Conservation (phyloP, 92 coral and sea anemone species). For the Zoanthus solanderi region DNA sequence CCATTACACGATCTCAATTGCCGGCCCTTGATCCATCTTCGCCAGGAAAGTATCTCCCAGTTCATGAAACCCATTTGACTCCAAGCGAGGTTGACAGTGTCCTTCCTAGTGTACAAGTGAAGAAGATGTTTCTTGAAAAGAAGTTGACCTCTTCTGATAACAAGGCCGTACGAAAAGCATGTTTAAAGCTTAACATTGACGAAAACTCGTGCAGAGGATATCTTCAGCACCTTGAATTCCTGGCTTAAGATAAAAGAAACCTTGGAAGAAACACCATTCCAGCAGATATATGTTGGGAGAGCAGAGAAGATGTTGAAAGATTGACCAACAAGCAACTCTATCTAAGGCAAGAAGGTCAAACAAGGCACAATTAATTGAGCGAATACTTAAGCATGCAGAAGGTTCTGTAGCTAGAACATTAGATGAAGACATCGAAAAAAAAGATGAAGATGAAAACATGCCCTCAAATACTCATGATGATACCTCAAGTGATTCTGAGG, state of each 20-base stretch:
- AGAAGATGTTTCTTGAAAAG: constrained; percentile 8
- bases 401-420: no score
- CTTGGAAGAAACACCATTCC: no score
- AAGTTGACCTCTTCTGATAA: constrained; percentile 44
- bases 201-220: constrained; percentile 37
- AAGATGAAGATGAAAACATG: no score
- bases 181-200: constrained; percentile 40
- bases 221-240: constrained; percentile 38
- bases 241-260: not conserved
- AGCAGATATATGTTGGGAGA: no score
- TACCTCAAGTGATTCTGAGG: no score
- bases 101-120: constrained; percentile 51
- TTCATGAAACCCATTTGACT: constrained; percentile 51
- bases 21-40: constrained; percentile 57
- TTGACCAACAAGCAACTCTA: no score
- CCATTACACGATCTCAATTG: not conserved
- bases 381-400: no score
- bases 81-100: constrained; percentile 56
- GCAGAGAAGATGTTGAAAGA: no score
- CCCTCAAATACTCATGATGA: no score
- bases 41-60: constrained; percentile 59
- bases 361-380: no score
- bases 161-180: constrained; percentile 47
- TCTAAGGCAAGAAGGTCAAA: no score
- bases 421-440: no score